Evolutionary conservation across 2,888 invertebrate species (phyloP).

Genomic region (Ceramica pisi): DNA sequence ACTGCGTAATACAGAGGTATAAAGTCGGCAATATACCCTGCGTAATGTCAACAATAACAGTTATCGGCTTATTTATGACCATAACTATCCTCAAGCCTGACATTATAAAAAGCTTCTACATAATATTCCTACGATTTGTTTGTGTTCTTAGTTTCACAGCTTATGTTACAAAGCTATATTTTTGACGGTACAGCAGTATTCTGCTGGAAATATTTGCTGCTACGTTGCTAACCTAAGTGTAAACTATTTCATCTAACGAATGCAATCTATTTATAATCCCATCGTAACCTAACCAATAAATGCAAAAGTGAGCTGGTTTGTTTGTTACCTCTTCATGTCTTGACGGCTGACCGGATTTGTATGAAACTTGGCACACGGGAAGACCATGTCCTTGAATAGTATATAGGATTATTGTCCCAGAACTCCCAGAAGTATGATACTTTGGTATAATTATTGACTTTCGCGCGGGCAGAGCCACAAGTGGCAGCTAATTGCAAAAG

Average conservation of each 20-base stretch:
- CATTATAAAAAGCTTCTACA: slow-evolving; percentile 29
- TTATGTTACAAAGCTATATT: background rate
- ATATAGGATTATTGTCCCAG: too few species aligned
- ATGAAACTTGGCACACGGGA: too few species aligned
- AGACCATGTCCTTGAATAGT: too few species aligned
- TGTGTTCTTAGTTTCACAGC: slow-evolving; percentile 10
- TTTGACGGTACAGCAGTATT: background rate
- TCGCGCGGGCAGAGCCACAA: too few species aligned
- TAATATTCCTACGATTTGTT: slow-evolving; percentile 13
- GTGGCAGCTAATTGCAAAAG: too few species aligned
- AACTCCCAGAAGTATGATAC: too few species aligned
- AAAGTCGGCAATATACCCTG: slow-evolving; percentile 25
- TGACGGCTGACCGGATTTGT: too few species aligned
- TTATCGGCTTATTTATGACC: slow-evolving; percentile 37
- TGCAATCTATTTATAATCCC: background rate
- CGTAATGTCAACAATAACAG: slow-evolving; percentile 47
- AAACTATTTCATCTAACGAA: background rate
- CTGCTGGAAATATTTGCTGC: background rate
- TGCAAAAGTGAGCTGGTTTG: too few species aligned
- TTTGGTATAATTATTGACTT: too few species aligned
- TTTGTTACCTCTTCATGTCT: too few species aligned
- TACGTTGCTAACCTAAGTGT: background rate
- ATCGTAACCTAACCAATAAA: too few species aligned
- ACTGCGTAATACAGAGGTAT: background rate
- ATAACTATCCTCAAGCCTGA: slow-evolving; percentile 27